Percentiles rank a stretch among this genome's conserved stretches.
phyloP scores from a whole-genome alignment of 2,888 invertebrate genomes.

The Aspidapion aeneum region DNA sequence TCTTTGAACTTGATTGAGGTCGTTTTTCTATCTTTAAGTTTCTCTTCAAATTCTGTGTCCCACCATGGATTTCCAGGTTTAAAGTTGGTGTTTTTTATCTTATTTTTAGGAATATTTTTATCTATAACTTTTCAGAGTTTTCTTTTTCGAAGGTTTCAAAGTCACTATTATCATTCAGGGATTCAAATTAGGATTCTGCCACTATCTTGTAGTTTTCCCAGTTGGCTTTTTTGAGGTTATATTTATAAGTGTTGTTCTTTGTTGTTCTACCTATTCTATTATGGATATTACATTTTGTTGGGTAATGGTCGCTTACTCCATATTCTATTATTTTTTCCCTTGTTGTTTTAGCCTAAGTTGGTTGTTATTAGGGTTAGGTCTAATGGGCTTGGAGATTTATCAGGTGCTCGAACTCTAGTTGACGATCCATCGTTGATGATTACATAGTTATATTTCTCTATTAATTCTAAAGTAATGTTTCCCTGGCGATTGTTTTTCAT shows the following conservation, averaged over 20 bases:
- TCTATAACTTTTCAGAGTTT: not conserved
- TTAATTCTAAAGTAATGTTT: not conserved
- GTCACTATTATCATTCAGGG: not conserved
- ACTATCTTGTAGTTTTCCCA: not conserved
- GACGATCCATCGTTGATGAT: slow-evolving; percentile 5
- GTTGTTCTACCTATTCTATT: not conserved
- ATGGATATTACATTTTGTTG: not conserved
- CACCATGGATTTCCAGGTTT: slow-evolving; percentile 1
- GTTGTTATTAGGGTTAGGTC: slow-evolving; percentile 1
- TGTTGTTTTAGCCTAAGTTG: not conserved
- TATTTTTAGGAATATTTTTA: not conserved
- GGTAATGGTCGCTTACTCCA: slow-evolving; percentile 5
- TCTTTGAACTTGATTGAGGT: not conserved
- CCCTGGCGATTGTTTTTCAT: not conserved
- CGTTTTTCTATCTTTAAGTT: not conserved
- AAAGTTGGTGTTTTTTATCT: not conserved
- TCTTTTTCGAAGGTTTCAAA: not conserved
- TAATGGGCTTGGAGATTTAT: not conserved
- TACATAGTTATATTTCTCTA: not conserved
- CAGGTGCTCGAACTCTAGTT: not conserved
- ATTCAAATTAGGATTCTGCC: not conserved
- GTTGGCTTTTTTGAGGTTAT: not conserved
- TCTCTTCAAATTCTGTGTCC: slow-evolving; percentile 6
- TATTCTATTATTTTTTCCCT: not conserved
- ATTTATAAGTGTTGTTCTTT: not conserved